These are phyloP conservation scores for Heterodera schachtii DNA, from an alignment of 1,140 invertebrate species.

Conservation along the genomic window DNA sequence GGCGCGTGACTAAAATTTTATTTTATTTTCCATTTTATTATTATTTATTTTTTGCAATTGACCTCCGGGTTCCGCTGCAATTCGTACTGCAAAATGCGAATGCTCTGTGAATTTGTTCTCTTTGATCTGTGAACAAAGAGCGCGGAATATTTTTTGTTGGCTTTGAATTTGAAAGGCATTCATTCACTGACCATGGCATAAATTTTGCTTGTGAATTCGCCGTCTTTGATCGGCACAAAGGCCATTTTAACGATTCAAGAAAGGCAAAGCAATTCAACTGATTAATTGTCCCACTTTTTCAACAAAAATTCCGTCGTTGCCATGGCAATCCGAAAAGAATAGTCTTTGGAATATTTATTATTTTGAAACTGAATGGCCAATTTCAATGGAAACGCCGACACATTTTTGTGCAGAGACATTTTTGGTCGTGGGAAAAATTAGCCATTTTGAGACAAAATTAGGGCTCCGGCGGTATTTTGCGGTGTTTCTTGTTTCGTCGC, in stretches of 20 bases:
- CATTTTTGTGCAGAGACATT: slow-evolving; percentile 20
- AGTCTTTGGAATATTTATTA: no score
- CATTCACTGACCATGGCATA: slow-evolving; percentile 79
- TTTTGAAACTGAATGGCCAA: no score
- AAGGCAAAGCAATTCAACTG: no score
- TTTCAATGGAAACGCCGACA: not conserved
- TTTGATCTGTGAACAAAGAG: slow-evolving; percentile 89
- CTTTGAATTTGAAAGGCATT: not conserved
- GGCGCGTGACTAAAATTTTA: slow-evolving; percentile 77
- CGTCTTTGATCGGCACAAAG: slow-evolving; percentile 75
- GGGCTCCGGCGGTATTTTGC: no score
- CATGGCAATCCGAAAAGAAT: no score
- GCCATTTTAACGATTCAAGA: slow-evolving; percentile 35
- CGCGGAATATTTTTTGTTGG: slow-evolving; percentile 45
- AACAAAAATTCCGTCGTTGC: no score
- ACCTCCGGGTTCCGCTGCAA: slow-evolving; percentile 73
- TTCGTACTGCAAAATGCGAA: slow-evolving; percentile 78
- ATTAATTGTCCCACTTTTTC: no score
- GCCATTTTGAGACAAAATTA: no score
- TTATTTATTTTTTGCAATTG: slow-evolving; percentile 54
- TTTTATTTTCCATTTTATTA: not conserved
- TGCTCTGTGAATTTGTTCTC: slow-evolving; percentile 85
- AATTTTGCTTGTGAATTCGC: slow-evolving; percentile 84
- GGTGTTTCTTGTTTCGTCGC: no score
- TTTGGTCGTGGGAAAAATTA: no score